A percentile compares a stretch with the other conserved stretches of the same genome.
Evolutionary conservation across 1,140 invertebrate species (phyloP).

Genomic region (Orchesella cincta): DNA sequence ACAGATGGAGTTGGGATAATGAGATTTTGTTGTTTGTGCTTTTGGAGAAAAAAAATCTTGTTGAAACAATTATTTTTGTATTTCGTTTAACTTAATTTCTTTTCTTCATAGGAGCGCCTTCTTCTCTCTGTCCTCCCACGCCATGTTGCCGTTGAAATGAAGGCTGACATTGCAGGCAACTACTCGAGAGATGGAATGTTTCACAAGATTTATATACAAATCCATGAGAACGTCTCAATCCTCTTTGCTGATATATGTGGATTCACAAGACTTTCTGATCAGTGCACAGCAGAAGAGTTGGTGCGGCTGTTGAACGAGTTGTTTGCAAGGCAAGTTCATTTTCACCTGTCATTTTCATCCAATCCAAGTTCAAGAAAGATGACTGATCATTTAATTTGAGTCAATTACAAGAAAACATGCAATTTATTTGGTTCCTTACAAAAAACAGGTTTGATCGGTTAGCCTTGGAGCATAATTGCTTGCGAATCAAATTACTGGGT

Average conservation of each 20-base stretch:
- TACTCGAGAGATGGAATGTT: constrained; percentile 70
- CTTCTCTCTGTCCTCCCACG: constrained; percentile 88
- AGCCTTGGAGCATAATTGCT: constrained; percentile 85
- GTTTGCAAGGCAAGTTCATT: constrained; percentile 74
- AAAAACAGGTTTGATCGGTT: constrained; percentile 84
- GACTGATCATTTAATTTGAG: background rate
- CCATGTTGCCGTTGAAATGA: constrained; percentile 97
- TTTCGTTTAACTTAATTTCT: constrained; percentile 38
- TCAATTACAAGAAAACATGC: background rate
- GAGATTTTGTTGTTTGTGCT: background rate
- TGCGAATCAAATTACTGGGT: constrained; percentile 81
- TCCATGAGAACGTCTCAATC: constrained; percentile 92
- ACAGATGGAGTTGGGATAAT: too few relatives aligned
- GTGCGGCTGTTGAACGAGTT: constrained; percentile 92
- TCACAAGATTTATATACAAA: constrained; percentile 96
- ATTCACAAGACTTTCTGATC: constrained; percentile 90
- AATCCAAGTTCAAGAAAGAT: background rate
- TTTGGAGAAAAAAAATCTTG: too few relatives aligned
- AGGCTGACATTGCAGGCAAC: constrained; percentile 89
- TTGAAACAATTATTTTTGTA: constrained; percentile 9
- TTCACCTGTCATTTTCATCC: background rate
- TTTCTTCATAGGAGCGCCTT: constrained; percentile 73
- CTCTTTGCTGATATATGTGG: constrained; percentile 97
- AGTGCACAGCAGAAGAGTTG: constrained; percentile 93
- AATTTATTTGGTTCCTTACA: background rate